Base-by-base conservation (phyloP, 2,113 vertebrate species). In the Lagopus leucura region DNA sequence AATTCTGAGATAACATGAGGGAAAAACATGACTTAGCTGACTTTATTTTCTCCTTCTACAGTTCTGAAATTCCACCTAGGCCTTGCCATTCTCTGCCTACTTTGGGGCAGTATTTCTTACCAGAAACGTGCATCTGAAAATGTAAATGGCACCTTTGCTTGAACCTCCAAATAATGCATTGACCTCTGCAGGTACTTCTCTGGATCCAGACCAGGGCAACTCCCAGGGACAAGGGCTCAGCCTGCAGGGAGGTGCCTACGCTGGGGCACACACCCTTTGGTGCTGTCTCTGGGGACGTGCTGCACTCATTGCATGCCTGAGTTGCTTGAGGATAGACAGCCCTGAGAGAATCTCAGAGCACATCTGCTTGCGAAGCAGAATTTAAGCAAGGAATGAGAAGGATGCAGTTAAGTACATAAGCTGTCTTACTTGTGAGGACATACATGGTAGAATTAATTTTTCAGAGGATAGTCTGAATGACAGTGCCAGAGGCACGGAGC, bases 281-380 rank as follows among this genome's bases (percentile, higher is more conserved):
- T 25, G 61, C 45, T 60, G 16, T 3, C 11, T 45, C 30, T 43
- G 0, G 54, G 27, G 32, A 25, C 1, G 0, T 25, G 24, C 73
- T 25, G 38, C 8, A 11, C 32, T 45, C 17, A 3, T 22, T 5
- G 3, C 6, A 1, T 28, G 8, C 21, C 22, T 12, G 8, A 7
- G 20, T 2, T 70, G 10, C 64, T 7, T 14, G 30, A 2, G 13
- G 22, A 15, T 9, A 42, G 3, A 17, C 11, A 24, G 40, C 28
- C 24, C 63, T 19, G 18, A 28, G 11, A 47, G 9, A 40, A 47
- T 43, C 45, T 28, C 28, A 55, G n/a, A 61, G 17, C 34, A 58
- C 30, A 20, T 13, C 71, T 82, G 30, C 22, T 82, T 79, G 82
- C 34, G 67, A 79, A 82, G 32, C 42, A n/a, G 42, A 60, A 58